Evolutionary conservation across 2,888 invertebrate genomes (phyloP).

Genomic region (Eupithecia subumbrata): DNA sequence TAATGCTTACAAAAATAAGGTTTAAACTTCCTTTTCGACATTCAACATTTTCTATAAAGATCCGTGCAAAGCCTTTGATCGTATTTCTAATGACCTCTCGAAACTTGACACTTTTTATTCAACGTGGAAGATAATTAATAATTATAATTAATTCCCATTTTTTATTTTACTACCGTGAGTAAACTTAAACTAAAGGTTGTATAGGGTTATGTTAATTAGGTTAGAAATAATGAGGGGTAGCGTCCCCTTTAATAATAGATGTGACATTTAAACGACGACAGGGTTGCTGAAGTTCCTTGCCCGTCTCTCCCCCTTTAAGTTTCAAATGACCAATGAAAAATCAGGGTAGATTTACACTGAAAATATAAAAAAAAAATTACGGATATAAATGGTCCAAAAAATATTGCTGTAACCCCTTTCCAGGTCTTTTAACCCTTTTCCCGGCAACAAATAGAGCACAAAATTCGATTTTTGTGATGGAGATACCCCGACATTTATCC

Average conservation of each 20-base stretch:
- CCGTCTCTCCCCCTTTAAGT: not conserved
- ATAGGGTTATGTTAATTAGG: slow-evolving; percentile 62
- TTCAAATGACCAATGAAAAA: not conserved
- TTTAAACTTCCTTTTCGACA: not conserved
- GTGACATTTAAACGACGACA: slow-evolving; percentile 3
- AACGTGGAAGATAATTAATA: not conserved
- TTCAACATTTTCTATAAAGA: not conserved
- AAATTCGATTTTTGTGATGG: not conserved
- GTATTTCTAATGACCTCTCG: not conserved
- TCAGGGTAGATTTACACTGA: not conserved
- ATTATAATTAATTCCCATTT: not conserved
- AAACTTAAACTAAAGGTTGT: slow-evolving; percentile 10
- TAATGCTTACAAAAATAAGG: not conserved
- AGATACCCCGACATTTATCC: not conserved
- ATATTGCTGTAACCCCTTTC: not conserved
- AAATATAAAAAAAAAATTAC: not conserved
- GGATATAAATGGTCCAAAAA: not conserved
- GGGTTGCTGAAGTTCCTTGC: not conserved
- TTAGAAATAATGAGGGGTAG: slow-evolving; percentile 73
- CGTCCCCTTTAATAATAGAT: slow-evolving; percentile 47
- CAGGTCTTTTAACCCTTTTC: not conserved
- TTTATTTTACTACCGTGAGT: not conserved
- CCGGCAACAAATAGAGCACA: not conserved
- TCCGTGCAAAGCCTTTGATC: not conserved
- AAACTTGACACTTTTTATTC: not conserved